Conservation (phyloP, 2,113 vertebrate species). For the Vanacampus margaritifer region DNA sequence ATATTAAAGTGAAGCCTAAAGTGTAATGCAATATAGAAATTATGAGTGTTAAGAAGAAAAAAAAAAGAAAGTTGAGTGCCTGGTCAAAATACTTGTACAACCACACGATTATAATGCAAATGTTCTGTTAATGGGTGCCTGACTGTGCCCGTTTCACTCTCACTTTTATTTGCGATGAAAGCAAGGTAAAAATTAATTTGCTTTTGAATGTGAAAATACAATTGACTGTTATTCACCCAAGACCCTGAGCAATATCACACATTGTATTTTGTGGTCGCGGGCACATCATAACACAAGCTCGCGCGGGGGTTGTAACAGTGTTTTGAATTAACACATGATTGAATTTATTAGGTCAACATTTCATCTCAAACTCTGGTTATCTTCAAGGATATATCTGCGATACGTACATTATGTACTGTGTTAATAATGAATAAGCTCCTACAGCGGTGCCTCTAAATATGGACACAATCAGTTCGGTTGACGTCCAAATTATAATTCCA, state of each 20-base stretch:
- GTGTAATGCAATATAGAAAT: not conserved
- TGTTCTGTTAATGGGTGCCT: constrained; percentile 5
- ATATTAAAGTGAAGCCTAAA: not conserved
- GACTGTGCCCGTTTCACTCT: constrained; percentile 10
- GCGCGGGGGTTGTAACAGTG: constrained; percentile 38
- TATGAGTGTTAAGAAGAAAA: not conserved
- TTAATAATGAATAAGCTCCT: not conserved
- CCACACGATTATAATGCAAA: not conserved
- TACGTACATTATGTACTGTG: not conserved
- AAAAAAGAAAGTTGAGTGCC: not conserved
- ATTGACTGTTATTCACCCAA: constrained; percentile 31
- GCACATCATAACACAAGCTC: constrained; percentile 39
- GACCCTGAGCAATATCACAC: constrained; percentile 48
- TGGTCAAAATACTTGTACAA: not conserved
- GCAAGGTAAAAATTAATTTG: constrained; percentile 40
- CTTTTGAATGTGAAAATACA: constrained; percentile 47
- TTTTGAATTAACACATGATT: constrained; percentile 45
- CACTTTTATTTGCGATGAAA: constrained; percentile 20
- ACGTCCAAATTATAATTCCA: not conserved
- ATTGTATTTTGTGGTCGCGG: constrained; percentile 12
- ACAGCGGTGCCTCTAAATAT: not conserved
- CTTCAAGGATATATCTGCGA: constrained; percentile 3
- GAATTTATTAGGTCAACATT: constrained; percentile 33
- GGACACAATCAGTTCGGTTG: not conserved
- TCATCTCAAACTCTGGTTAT: constrained; percentile 31